Conservation (phyloP, 2,888 invertebrate genomes). For the Melangyna quadrimaculata region DNA sequence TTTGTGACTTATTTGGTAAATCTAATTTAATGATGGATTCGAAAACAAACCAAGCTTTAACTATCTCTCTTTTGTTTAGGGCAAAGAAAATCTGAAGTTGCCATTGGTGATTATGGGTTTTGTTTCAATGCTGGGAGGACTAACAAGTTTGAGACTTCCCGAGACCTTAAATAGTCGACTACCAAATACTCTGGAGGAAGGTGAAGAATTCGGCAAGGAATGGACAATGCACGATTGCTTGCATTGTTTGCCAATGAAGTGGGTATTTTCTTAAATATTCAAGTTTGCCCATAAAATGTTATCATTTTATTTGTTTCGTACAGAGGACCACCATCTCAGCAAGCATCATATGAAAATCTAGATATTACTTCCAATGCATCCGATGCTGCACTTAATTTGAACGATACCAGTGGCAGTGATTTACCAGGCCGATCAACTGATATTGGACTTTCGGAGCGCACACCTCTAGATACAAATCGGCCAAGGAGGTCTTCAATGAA, state of each 20-base stretch:
- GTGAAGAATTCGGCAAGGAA: conserved; percentile 92
- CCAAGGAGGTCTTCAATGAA: conserved; percentile 84
- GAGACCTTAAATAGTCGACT: conserved; percentile 92
- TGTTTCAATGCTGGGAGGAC: conserved; percentile 90
- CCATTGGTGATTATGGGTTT: conserved; percentile 93
- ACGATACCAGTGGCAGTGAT: conserved; percentile 76
- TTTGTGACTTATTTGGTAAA: conserved; percentile 94
- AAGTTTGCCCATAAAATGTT: not conserved
- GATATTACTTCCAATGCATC: conserved; percentile 82
- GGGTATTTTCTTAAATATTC: conserved; percentile 64
- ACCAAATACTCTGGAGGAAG: conserved; percentile 93
- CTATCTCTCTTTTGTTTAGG: conserved; percentile 82
- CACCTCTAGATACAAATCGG: conserved; percentile 79
- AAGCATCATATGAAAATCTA: conserved; percentile 88
- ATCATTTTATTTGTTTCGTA: not conserved
- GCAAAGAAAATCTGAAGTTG: conserved; percentile 90
- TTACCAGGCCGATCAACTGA: conserved; percentile 75
- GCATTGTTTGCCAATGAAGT: conserved; percentile 87
- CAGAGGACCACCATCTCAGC: conserved; percentile 83
- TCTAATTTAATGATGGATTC: not conserved
- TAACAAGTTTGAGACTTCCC: conserved; percentile 90
- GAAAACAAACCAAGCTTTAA: not conserved
- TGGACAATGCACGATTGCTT: conserved; percentile 90
- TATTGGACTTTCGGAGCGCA: conserved; percentile 79
- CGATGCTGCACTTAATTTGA: conserved; percentile 77